Evolutionary conservation across 2,888 invertebrate species (phyloP).

Genomic region (Chrysomela aeneicollis): DNA sequence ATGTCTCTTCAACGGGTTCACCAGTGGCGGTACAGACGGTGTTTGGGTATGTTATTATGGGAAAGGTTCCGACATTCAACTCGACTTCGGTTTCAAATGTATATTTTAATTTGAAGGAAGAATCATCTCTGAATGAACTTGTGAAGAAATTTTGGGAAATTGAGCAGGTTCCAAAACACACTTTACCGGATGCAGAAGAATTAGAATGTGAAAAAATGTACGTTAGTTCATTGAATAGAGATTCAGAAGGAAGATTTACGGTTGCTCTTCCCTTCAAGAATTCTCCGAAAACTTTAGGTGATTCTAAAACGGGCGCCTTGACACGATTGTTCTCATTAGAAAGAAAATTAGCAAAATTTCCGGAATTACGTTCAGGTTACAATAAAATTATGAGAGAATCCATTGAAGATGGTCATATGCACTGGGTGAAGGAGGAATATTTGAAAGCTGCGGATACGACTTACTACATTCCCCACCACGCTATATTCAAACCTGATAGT

Average conservation of each 20-base stretch:
- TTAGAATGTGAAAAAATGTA: slow-evolving; percentile 17
- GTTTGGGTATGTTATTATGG: slow-evolving; percentile 1
- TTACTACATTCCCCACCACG: slow-evolving; percentile 9
- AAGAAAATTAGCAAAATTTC: slow-evolving; percentile 7
- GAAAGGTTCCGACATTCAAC: not conserved
- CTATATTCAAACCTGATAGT: slow-evolving; percentile 5
- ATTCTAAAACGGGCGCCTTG: slow-evolving; percentile 9
- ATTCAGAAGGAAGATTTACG: not conserved
- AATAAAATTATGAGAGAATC: slow-evolving; percentile 17
- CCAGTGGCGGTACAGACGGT: slow-evolving; percentile 4
- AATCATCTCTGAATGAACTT: not conserved
- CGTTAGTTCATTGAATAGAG: not conserved
- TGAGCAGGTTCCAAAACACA: slow-evolving; percentile 10
- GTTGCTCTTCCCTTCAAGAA: slow-evolving; percentile 11
- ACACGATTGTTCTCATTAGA: slow-evolving; percentile 13
- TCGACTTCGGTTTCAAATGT: not conserved
- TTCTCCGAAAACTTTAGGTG: slow-evolving; percentile 12
- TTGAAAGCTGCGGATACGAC: slow-evolving; percentile 1
- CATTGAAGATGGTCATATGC: slow-evolving; percentile 15
- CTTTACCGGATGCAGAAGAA: slow-evolving; percentile 3
- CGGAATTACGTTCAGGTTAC: slow-evolving; percentile 1
- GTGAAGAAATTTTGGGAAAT: slow-evolving; percentile 14
- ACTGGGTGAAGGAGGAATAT: not conserved
- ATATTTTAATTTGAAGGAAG: not conserved
- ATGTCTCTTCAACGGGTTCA: not conserved